Evolutionary conservation across 2,888 invertebrate genomes (phyloP).

Genomic region (Pterostichus madidus): DNA sequence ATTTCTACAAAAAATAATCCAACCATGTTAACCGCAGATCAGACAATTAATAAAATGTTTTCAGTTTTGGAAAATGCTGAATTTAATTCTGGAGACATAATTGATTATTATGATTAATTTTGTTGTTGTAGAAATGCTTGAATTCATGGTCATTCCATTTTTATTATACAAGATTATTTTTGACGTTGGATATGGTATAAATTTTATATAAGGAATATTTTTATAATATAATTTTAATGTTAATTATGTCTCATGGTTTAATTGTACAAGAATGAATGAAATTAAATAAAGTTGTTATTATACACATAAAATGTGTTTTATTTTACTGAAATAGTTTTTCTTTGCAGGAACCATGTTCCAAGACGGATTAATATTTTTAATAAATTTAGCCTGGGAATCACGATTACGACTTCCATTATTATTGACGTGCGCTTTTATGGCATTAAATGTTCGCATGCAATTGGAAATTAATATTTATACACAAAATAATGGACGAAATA

Average conservation of each 20-base stretch:
- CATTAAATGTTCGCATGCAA: slow-evolving; percentile 84
- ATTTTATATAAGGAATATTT: slow-evolving; percentile 33
- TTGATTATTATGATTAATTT: slow-evolving; percentile 88
- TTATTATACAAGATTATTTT: slow-evolving; percentile 23
- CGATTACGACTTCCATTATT: slow-evolving; percentile 84
- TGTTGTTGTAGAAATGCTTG: slow-evolving; percentile 70
- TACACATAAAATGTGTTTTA: slow-evolving; percentile 30
- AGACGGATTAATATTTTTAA: slow-evolving; percentile 81
- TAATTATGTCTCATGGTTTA: slow-evolving; percentile 1
- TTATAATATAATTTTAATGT: slow-evolving; percentile 12
- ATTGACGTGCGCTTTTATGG: slow-evolving; percentile 83
- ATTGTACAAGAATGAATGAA: neutral
- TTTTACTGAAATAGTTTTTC: slow-evolving; percentile 36
- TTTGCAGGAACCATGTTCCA: slow-evolving; percentile 61
- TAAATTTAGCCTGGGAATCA: slow-evolving; percentile 86
- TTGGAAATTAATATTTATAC: slow-evolving; percentile 83
- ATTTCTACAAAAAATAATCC: slow-evolving; percentile 80
- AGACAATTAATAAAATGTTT: slow-evolving; percentile 87
- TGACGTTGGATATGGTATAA: slow-evolving; percentile 53
- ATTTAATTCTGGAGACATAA: slow-evolving; percentile 89
- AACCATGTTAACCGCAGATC: slow-evolving; percentile 84
- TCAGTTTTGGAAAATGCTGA: slow-evolving; percentile 83
- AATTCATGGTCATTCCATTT: slow-evolving; percentile 39
- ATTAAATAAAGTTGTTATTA: slow-evolving; percentile 27
- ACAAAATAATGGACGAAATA: slow-evolving; percentile 61